Base-by-base conservation (phyloP, 2,797 vertebrate genomes). In the Siniperca obscura region DNA sequence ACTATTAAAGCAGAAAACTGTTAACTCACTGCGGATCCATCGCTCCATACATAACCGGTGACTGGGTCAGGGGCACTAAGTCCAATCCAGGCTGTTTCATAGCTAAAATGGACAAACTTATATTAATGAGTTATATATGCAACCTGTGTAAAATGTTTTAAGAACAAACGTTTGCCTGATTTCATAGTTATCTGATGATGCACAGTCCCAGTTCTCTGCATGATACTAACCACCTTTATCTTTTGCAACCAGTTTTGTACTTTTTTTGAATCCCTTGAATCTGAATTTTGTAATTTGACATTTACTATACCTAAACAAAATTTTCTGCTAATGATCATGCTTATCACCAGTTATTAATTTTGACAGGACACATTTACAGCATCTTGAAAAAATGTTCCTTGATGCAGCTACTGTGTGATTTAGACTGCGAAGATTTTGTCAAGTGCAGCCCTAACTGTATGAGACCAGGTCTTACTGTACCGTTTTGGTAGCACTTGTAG, bases 21-120 rank as follows among this genome's bases (percentile, higher is more conserved):
- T 66, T 36, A 53, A 97, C 97, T 96, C 86, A 98, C 97, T 57
- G 97, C 94, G 62, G 96, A 96, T 59, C 95, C 96, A 84, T 98
- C 97, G 60, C 95, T 97, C 97, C 98, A 98, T 68, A 89, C 86
- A 87, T 95, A 98, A 60, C 97, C 96, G 27, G 93, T 92, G 8
- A 86, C 90, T 57, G 95, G 94, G 84, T 96, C 95, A 40, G 95
- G 91, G 10, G 95, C 95, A 40, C 93, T 95, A 64, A 98, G 87
- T 38, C 98, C 98, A 67, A 98, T 94, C 98, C 98, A 98, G 66
- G 93, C 93, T 30, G 8, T 42, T 1, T 84, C 76, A 50, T 0
- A 0, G 1, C 80, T 88, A 0, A 21, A 17, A 55, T 0, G 6
- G 19, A 56, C 22, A 76, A 66, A 48, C 13, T 13, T 8, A 61